Base-by-base conservation (phyloP, 2,113 vertebrate species). In the Syngnathoides biaculeatus region DNA sequence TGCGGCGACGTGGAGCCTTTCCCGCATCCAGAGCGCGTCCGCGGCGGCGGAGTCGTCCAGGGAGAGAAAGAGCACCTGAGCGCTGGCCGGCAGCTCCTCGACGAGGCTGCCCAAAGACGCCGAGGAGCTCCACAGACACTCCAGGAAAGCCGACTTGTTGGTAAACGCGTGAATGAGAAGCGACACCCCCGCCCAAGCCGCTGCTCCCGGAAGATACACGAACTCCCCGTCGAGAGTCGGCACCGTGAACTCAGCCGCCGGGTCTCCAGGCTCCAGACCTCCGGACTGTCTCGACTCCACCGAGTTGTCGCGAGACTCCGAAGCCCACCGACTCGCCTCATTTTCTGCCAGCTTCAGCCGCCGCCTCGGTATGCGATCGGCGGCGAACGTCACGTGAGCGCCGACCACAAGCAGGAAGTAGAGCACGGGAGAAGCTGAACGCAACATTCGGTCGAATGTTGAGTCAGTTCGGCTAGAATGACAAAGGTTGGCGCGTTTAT, bases 81-180 rank as follows among this genome's bases (percentile, higher is more conserved):
- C 66, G 20, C 53, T 79, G 17, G 63, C 27, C 13, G 92, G 91
- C 17, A 93, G 82, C 1, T 77, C 80, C 26, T 80, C 45, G 0
- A 91, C 73, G 57, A 93, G 83, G 24, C 86, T 86, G 7, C 15
- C 42, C 64, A 92, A 72, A 1, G 92, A 92, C 13, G 80, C 40
- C 30, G 80, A 73, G 0, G 84, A 86, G 74, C 79, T 88, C 92
- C 92, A 93, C 75, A 93, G 20, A 15, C 88, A 84, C 84, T 93
- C 92, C 67, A 93, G 70, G 15, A 93, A 93, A 0, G 77, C 93
- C 0, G 92, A 93, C 59, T 89, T 90, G 75, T 91, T 92, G 59
- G 90, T 93, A 84, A 92, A 93, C 47, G 91, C 90, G 73, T 93
- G 92, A 17, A 93, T 68, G 42, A 92, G 39, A 45, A 93, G 40